Evolutionary conservation across 2,797 vertebrate genomes (phyloP).

Genomic region (Poeciliopsis paucimaculata): DNA sequence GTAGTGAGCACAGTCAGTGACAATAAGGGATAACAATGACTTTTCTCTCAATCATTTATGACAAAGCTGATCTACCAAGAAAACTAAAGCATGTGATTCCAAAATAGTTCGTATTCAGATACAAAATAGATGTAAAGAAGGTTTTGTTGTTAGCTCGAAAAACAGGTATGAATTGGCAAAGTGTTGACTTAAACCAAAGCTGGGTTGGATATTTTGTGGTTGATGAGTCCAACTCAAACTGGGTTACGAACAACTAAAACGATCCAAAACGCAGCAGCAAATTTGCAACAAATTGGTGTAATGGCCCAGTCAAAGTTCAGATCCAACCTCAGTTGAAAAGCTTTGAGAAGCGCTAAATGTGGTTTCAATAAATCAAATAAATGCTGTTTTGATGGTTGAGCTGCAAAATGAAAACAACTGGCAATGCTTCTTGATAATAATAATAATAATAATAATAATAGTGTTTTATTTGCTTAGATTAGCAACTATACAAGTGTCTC

Average conservation of each 20-base stretch:
- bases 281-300: not conserved
- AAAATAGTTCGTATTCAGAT: too few relatives aligned
- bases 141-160: not conserved
- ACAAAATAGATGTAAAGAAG: not conserved
- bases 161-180: not conserved
- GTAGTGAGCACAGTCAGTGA: not conserved
- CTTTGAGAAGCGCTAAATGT: not conserved
- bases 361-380: not conserved
- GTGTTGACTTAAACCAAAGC: not conserved
- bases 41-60: not conserved
- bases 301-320: not conserved
- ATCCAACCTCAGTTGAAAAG: not conserved
- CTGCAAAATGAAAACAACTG: not conserved
- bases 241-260: not conserved
- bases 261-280: not conserved
- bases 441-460: conserved; percentile 32
- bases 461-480: conserved; percentile 76
- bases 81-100: not conserved
- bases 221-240: not conserved
- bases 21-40: not conserved
- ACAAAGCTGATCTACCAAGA: not conserved
- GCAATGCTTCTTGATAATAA: conserved; percentile 30
- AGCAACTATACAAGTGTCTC: conserved; percentile 75
- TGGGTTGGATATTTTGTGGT: not conserved
- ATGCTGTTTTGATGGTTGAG: not conserved